Base-by-base conservation (phyloP, 2,113 vertebrate genomes). In the Ictalurus furcatus region DNA sequence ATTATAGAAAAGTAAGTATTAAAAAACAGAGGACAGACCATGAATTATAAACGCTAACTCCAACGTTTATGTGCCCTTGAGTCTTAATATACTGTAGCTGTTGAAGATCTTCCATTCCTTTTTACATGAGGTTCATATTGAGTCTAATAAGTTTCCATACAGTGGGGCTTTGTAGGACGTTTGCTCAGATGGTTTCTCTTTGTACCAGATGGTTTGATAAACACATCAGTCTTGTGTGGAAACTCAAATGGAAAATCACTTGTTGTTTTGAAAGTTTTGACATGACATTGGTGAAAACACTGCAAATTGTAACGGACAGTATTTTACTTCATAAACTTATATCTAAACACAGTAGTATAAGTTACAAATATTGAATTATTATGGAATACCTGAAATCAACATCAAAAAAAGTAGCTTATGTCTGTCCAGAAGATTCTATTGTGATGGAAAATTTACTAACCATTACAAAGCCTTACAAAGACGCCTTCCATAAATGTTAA, bases 141-240 rank as follows among this genome's bases (percentile, higher is more conserved):
- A 87, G 76, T 63, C 37, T 87, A 67, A 91, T 84, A 37, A 16
- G 52, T 34, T 88, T 80, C 59, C 85, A 16, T 37, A 30, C 67
- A 69, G 17, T 82, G 76, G 78, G 37, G 74, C 58, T 71, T 82
- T 80, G 71, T 85, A 48, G 71, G 58, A 79, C 25, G 5, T 85
- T 81, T 74, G 34, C 63, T 85, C 84, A 85, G 87, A 88, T 90
- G 65, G 84, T 63, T 44, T 6, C 19, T 85, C 37, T 92, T 90
- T 81, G 67, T 88, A 58, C 82, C 87, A 69, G 79, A 88, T 79
- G 54, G 81, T 76, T 87, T 88, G 85, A 90, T 65, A 88, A 89
- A 48, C 30, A 86, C 91, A 73, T 89, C 71, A 61, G 48, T 25
- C 28, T 65, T 84, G 44, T 88, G 56, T 67, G 48, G 83, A 88